Base-by-base conservation (phyloP, 2,113 vertebrate genomes). In the Pseudorectes ferrugineus region DNA sequence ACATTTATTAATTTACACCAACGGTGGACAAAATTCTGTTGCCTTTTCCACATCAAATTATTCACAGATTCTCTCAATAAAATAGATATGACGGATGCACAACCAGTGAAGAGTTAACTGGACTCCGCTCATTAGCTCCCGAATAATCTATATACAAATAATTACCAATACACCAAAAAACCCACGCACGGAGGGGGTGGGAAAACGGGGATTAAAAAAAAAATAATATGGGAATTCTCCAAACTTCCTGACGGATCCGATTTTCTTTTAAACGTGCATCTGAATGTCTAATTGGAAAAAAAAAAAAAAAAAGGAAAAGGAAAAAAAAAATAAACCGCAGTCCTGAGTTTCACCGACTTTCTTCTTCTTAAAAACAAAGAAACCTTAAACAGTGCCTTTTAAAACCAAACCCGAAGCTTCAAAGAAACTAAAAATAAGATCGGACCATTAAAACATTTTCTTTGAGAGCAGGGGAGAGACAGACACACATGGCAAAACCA, bases 1-100 rank as follows among this genome's bases (percentile, higher is more conserved):
- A 99, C 98, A 99, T 99, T 99, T 99, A 99, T 99, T 99, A 97
- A 98, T 98, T 98, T 98, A 99, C 98, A 99, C 98, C 98, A 97
- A 98, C 98, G 98, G 88, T 97, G 97, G 97, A 99, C 98, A 99
- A 98, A 97, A 96, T 93, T 95, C 88, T 90, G 80, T 97, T 97
- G 92, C 89, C 92, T 97, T 98, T 97, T 98, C 97, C 97, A 99
- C 98, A 97, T 97, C 98, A 98, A 96, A 96, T 97, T 98, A 98
- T 98, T 98, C 98, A 99, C 98, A 99, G 97, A 98, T 97, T 98
- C 97, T 97, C 97, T 97, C 96, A 96, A 98, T 98, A 98, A 98
- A 98, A 98, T 98, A 97, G 96, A 98, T 98, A 97, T 96, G 95
- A 97, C 93, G 96, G 97, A 96, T 98, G 98, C 96, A 98, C 98